Conservation (phyloP, 2,113 vertebrate species). For the Myotis brandtii region DNA sequence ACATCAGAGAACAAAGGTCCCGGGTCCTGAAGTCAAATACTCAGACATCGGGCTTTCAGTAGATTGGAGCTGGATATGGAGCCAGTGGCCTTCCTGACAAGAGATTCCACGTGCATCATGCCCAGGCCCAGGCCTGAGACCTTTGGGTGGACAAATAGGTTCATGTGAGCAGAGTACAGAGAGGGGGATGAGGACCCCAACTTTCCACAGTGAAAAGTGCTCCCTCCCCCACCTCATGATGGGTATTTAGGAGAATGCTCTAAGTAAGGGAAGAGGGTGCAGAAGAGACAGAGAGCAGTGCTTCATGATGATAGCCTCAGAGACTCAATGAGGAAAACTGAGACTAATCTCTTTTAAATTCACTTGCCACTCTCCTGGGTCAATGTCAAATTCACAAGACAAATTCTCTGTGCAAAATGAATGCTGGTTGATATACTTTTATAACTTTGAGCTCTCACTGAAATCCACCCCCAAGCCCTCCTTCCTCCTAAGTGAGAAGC, state of each 20-base stretch:
- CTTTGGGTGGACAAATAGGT: background rate
- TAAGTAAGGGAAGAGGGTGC: background rate
- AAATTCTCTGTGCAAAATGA: background rate
- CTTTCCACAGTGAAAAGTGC: fast-evolving
- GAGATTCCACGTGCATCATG: fast-evolving
- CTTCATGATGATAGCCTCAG: background rate
- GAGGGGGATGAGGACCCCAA: fast-evolving
- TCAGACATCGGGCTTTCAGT: background rate
- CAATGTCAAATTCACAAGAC: background rate
- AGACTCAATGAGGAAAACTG: background rate
- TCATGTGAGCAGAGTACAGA: fast-evolving
- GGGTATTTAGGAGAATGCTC: background rate
- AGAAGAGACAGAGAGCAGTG: background rate
- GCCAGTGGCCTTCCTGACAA: background rate
- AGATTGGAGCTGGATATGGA: background rate
- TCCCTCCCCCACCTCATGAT: too few species aligned
- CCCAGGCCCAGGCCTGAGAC: background rate
- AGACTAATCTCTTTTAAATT: background rate
- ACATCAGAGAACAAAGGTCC: background rate
- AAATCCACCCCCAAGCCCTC: background rate
- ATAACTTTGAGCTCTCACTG: background rate
- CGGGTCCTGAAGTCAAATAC: background rate
- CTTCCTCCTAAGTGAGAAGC: background rate
- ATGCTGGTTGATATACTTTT: background rate
- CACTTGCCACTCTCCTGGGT: background rate